Evolutionary conservation across 37 sponge, comb jelly and placozoan genomes (phyloP).

Genomic region (Chondrilla cf. caribensis): DNA sequence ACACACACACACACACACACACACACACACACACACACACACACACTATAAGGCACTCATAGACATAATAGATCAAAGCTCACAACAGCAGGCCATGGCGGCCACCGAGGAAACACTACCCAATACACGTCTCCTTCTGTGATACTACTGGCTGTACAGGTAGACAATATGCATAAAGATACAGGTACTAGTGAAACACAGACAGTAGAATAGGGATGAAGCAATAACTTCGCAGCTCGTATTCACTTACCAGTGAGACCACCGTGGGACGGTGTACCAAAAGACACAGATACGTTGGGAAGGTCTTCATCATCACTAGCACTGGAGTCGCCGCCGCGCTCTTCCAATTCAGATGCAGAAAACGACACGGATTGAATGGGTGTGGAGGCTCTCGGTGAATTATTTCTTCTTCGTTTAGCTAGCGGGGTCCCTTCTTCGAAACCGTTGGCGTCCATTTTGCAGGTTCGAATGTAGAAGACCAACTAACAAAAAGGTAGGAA

Average conservation of each 20-base stretch:
- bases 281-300: not conserved
- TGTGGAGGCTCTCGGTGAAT: too few relatives aligned
- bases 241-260: not conserved
- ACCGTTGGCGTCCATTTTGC: too few relatives aligned
- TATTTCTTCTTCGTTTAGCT: too few relatives aligned
- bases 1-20: not conserved
- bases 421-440: too few relatives aligned
- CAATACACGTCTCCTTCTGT: conserved; percentile 6
- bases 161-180: not conserved
- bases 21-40: not conserved
- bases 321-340: not conserved
- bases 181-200: not conserved
- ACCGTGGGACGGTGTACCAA: conserved; percentile 3
- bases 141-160: not conserved
- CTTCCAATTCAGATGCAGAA: too few relatives aligned
- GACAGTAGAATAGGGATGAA: not conserved
- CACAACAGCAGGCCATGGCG: conserved; percentile 20
- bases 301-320: not conserved
- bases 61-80: not conserved
- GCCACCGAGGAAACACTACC: not conserved
- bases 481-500: too few relatives aligned
- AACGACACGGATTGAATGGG: too few relatives aligned
- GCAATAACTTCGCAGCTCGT: too few relatives aligned
- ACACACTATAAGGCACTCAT: not conserved
- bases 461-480: too few relatives aligned